Evolutionary conservation across 2,113 vertebrate genomes (phyloP).

Genomic region (Grantiella picta): DNA sequence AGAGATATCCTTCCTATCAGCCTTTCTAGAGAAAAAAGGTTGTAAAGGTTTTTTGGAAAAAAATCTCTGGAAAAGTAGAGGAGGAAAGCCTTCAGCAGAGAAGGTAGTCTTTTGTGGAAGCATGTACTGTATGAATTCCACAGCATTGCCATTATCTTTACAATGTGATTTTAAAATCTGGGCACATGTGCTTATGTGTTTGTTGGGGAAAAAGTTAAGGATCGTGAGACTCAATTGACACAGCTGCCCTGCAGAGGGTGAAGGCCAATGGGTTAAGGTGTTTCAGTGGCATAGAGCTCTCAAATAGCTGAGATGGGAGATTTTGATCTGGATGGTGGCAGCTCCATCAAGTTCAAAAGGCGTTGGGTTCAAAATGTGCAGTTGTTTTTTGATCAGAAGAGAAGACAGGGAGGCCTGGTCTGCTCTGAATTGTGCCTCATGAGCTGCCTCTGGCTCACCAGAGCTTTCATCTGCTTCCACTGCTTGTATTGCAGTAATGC

Average conservation of each 20-base stretch:
- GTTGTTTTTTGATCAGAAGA: accelerated
- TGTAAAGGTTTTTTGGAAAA: too few relatives aligned
- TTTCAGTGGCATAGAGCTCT: not conserved
- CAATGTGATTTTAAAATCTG: not conserved
- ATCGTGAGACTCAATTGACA: not conserved
- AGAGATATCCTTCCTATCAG: not conserved
- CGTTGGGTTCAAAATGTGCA: not conserved
- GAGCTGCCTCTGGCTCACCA: not conserved
- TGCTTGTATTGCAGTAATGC: slow-evolving; percentile 39
- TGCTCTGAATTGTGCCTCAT: not conserved
- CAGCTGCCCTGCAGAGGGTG: not conserved
- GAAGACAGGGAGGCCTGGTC: not conserved
- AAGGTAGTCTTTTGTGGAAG: not conserved
- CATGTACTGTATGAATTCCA: not conserved
- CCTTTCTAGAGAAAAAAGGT: not conserved
- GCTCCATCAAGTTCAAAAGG: not conserved
- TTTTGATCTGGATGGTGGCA: not conserved
- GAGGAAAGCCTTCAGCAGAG: not conserved
- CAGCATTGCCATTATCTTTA: not conserved
- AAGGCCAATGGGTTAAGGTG: not conserved
- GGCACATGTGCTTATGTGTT: accelerated
- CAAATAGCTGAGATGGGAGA: not conserved
- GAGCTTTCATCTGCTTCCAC: not conserved
- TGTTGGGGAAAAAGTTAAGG: not conserved
- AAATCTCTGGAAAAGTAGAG: not conserved